phyloP scores from a whole-genome alignment of 2,888 invertebrate species.

The Nowickia ferox region DNA sequence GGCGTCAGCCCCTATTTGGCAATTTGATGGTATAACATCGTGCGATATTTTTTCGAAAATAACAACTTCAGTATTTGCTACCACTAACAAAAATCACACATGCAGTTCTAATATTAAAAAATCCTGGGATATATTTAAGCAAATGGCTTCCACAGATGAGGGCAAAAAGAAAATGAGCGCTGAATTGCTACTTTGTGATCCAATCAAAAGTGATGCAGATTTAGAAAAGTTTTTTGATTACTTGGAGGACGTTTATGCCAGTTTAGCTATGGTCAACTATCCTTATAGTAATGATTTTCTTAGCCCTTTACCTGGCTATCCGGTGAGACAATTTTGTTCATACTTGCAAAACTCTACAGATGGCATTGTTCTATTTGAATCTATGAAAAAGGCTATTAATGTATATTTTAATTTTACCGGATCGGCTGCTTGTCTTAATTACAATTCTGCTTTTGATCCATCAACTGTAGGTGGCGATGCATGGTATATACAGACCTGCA shows the following conservation, averaged over 20 bases:
- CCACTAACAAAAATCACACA: constrained; percentile 78
- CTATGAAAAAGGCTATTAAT: constrained; percentile 88
- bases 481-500: constrained; percentile 95
- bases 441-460: constrained; percentile 85
- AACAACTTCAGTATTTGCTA: constrained; percentile 89
- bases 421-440: constrained; percentile 87
- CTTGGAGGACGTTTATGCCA: constrained; percentile 88
- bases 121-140: constrained; percentile 89
- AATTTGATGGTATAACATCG: constrained; percentile 90
- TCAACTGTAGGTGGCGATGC: constrained; percentile 86
- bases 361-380: constrained; percentile 79
- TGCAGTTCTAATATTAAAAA: constrained; percentile 89
- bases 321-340: constrained; percentile 88
- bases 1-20: constrained; percentile 95
- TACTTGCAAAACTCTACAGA: constrained; percentile 80
- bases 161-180: constrained; percentile 62
- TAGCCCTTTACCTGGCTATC: constrained; percentile 91
- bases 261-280: constrained; percentile 97
- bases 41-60: constrained; percentile 91
- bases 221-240: constrained; percentile 86
- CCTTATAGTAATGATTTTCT: constrained; percentile 95
- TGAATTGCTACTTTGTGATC: constrained; percentile 48
- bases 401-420: constrained; percentile 94
- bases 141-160: constrained; percentile 60
- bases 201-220: constrained; percentile 58